Evolutionary conservation across 2,797 vertebrate genomes (phyloP), one percentile per base, ranked within the genome.

Genomic region (Arrhamphus sclerolepis): DNA sequence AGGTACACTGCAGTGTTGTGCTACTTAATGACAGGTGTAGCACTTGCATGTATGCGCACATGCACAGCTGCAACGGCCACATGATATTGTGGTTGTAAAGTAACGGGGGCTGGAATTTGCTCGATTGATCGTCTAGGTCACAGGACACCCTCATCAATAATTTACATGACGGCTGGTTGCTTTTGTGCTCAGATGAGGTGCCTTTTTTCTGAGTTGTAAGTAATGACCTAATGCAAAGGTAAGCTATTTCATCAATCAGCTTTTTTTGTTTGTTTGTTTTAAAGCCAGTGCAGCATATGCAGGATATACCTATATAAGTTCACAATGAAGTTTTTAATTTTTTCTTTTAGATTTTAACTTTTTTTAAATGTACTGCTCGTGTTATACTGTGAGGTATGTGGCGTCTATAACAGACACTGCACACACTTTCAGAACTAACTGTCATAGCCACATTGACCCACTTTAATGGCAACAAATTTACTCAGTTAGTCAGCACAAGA

Each of bases 111-210:
- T 81, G 78, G 68, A 82, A 82, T 85, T 81, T 86, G 72, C 80
- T 84, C 65, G 55, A 87, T 89, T 89, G 66, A 89, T 90, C 86
- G 57, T 49, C 31, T 48, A 14, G 79, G 86, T 86, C 84, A 91
- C 44, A 57, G 66, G 77, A 89, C 52, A 84, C 84, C 66, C 64
- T 77, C 69, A 87, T 89, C 80, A 84, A 91, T 89, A 89, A 87
- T 89, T 75, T 75, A 86, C 52, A 54, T 41, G 66, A 2, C 50
- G 68, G 77, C 43, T 72, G 54, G 62, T 66, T 67, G 55, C 48
- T 42, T 44, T 39, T 13, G 52, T 66, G 71, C 52, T 64, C 59
- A 59, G 55, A 66, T 51, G 67, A 67, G 42, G 26, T 28, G 49
- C 46, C 54, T 26, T n/a, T 62, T 54, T 64, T 26, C 20, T 22